Conservation (phyloP, 2,113 vertebrate species). For the Ictalurus furcatus region DNA sequence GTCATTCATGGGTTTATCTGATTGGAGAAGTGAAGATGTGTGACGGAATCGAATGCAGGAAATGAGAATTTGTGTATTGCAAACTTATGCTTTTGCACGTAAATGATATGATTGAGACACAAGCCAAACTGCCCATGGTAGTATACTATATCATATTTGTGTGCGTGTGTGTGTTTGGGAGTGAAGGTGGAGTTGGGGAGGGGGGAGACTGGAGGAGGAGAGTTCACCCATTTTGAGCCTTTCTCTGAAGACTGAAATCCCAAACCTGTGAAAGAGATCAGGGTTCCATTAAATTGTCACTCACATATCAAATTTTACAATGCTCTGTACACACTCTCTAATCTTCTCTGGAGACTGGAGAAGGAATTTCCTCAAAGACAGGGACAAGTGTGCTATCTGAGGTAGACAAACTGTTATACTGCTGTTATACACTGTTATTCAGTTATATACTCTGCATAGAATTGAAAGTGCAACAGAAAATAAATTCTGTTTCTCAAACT, state of each 20-base stretch:
- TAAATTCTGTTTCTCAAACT: not conserved
- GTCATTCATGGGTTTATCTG: not conserved
- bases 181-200: not conserved
- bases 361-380: constrained; percentile 23
- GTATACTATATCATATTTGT: not conserved
- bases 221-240: not conserved
- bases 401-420: not conserved
- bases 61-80: not conserved
- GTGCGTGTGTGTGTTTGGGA: not conserved
- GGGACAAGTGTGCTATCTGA: constrained; percentile 1
- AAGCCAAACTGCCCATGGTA: not conserved
- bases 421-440: not conserved
- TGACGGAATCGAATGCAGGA: not conserved
- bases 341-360: constrained; percentile 2
- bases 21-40: not conserved
- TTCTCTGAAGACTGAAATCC: not conserved
- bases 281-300: constrained; percentile 36
- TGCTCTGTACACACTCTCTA: constrained; percentile 8
- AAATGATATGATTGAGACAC: not conserved
- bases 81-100: not conserved
- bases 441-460: not conserved
- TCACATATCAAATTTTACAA: constrained; percentile 19
- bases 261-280: not conserved
- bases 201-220: not conserved
- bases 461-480: not conserved